Percentiles rank a stretch among this genome's conserved stretches.
These are phyloP conservation scores for Taphrorychus bicolor DNA, from an alignment of 2,888 invertebrate genomes.

Conservation along the genomic window DNA sequence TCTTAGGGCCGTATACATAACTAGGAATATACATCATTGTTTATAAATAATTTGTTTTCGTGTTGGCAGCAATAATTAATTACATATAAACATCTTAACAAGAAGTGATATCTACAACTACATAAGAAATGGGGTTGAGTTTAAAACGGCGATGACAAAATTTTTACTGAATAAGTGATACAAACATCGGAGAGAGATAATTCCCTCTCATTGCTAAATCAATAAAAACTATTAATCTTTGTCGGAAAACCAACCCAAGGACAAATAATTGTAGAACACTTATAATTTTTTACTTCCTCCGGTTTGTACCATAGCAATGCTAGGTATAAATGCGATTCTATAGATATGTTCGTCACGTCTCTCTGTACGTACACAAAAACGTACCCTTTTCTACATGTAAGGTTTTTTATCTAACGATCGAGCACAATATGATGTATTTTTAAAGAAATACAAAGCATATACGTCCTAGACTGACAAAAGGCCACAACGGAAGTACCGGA, in stretches of 20 bases:
- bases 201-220: neutral
- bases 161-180: neutral
- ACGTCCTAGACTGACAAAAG: constrained; percentile 41
- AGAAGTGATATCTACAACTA: neutral
- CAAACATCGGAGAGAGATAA: neutral
- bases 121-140: neutral
- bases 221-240: constrained; percentile 18
- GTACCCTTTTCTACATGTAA: neutral
- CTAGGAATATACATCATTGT: neutral
- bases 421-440: neutral
- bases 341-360: neutral
- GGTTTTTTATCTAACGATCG: neutral
- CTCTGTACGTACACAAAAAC: too few species aligned
- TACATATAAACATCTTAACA: too few species aligned
- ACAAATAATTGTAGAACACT: constrained; percentile 24
- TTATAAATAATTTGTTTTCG: constrained; percentile 6
- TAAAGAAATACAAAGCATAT: neutral
- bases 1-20: neutral
- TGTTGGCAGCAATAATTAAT: neutral
- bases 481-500: constrained; percentile 51
- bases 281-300: constrained; percentile 33
- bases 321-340: neutral
- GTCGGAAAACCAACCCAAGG: constrained; percentile 23
- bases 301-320: neutral
- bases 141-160: neutral